These are phyloP conservation scores for Drosophila pectinifera DNA, from an alignment of 1,140 invertebrate genomes.

Conservation along the genomic window DNA sequence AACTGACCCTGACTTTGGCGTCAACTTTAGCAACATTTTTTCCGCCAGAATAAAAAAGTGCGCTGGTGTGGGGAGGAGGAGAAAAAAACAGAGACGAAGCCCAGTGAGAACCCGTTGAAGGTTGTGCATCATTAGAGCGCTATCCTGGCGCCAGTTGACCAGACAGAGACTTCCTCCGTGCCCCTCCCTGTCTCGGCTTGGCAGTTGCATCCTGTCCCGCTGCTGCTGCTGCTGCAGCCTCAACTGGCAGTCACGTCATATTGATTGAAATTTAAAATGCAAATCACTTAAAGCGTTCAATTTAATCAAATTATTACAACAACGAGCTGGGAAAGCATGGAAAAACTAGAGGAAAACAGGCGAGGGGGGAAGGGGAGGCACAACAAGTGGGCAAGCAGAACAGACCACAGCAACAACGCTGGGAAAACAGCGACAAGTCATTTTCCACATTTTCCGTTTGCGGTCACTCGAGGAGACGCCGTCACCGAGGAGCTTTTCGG, in stretches of 20 bases:
- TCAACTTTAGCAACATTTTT: conserved; percentile 7
- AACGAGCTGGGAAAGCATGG: conserved; percentile 45
- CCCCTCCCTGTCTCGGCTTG: background rate
- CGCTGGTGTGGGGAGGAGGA: background rate
- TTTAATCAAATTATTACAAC: conserved; percentile 82
- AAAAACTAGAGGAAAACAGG: background rate
- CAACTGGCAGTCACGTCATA: conserved; percentile 62
- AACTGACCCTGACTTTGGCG: conserved; percentile 31
- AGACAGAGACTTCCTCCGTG: conserved; percentile 32
- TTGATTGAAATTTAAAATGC: conserved; percentile 83
- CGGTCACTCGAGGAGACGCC: conserved; percentile 59
- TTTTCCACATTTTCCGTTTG: conserved; percentile 73
- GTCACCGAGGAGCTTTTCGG: conserved; percentile 31
- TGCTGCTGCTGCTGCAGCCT: conserved; percentile 26
- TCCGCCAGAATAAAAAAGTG: conserved; percentile 1
- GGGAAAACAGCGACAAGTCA: conserved; percentile 61
- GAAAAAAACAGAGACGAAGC: conserved; percentile 12
- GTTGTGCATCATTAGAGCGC: conserved; percentile 47
- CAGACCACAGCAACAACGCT: conserved; percentile 23
- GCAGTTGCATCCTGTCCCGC: conserved; percentile 32
- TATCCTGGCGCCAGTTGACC: conserved; percentile 51
- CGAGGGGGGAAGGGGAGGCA: background rate
- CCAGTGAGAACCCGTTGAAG: conserved; percentile 37
- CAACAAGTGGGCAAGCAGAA: conserved; percentile 22
- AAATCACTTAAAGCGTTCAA: conserved; percentile 83